These are phyloP conservation scores for Macrotis lagotis DNA, from an alignment of 2,113 vertebrate genomes.

Conservation along the genomic window DNA sequence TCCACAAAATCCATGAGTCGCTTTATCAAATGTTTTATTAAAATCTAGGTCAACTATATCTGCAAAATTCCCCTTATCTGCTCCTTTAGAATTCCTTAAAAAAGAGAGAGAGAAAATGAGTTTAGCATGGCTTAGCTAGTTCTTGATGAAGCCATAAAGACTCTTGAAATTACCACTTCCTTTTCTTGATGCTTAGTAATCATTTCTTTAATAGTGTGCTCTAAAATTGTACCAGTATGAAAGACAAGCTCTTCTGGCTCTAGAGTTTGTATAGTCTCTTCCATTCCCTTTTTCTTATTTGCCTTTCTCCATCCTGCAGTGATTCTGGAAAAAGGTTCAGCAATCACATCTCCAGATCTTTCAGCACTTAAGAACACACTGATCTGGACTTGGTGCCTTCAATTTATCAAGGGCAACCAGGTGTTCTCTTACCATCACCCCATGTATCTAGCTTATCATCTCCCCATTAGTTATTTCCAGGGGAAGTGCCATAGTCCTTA, in stretches of 20 bases:
- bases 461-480: background rate
- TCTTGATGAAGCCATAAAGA: background rate
- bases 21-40: too few species aligned
- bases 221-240: background rate
- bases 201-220: background rate
- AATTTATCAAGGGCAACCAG: background rate
- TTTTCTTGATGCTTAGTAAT: background rate
- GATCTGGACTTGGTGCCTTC: background rate
- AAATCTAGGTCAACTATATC: too few species aligned
- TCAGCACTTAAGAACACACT: background rate
- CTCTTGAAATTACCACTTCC: background rate
- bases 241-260: background rate
- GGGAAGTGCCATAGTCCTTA: background rate
- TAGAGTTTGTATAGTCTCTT: background rate
- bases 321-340: background rate
- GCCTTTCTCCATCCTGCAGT: background rate
- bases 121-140: background rate
- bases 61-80: background rate
- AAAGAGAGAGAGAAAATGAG: background rate
- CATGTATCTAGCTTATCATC: background rate
- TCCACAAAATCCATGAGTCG: too few species aligned
- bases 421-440: background rate
- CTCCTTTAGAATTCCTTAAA: background rate
- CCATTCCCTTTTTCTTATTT: background rate
- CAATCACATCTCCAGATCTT: background rate